Conservation (phyloP, 1,140 invertebrate species). For the Panagrolaimus sp. region DNA sequence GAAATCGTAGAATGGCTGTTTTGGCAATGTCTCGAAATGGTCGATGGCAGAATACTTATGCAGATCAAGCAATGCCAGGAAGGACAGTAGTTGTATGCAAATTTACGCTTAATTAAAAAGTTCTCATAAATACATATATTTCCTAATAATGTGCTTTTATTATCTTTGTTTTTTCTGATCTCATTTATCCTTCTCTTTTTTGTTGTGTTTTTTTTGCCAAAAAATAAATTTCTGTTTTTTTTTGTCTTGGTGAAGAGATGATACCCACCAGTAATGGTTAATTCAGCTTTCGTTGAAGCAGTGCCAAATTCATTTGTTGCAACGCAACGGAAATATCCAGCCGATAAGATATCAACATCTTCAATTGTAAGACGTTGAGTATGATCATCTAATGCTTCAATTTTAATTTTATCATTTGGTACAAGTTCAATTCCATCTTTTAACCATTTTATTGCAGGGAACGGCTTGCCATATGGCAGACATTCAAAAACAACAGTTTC, state of each 20-base stretch:
- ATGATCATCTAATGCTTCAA: conserved; percentile 49
- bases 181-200: conserved; percentile 12
- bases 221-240: no score
- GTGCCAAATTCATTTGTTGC: conserved; percentile 57
- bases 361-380: conserved; percentile 47
- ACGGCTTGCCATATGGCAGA: conserved; percentile 55
- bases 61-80: conserved; percentile 30
- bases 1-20: conserved; percentile 31
- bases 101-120: conserved; percentile 21
- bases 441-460: conserved; percentile 52
- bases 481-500: conserved; percentile 57
- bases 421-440: conserved; percentile 55
- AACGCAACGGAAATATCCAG: conserved; percentile 54
- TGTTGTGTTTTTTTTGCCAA: no score
- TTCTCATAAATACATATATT: not conserved
- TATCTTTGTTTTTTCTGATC: conserved; percentile 3
- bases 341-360: conserved; percentile 49
- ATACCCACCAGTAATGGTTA: conserved; percentile 46
- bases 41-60: conserved; percentile 40
- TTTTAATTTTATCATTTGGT: conserved; percentile 40
- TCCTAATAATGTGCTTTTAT: conserved; percentile 1
- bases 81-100: conserved; percentile 42
- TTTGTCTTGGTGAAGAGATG: conserved; percentile 4
- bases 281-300: conserved; percentile 55
- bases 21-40: conserved; percentile 40